Base-by-base conservation (phyloP, 2,888 invertebrate species). In the Ectobius pallidus region DNA sequence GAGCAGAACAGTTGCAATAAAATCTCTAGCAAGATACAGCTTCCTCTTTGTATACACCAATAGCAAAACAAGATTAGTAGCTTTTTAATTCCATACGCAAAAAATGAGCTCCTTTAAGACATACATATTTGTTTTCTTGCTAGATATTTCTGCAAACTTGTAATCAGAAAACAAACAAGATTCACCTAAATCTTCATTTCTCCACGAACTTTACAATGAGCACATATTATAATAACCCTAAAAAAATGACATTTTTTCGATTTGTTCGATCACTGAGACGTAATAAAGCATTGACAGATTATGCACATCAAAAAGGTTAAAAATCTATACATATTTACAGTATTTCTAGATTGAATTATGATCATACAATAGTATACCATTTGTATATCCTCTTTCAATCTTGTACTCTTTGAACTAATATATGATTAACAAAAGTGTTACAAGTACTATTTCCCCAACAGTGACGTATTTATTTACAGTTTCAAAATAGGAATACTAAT, bases 271-370 rank as follows among this genome's bases (percentile, higher is more conserved):
- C 32, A n/a, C 30, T 30, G 58, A 6, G 30, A 58, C 58, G n/a
- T 58, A 58, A 58, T 11, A n/a, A 58, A 58, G 32, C 58, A 30
- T 30, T n/a, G 58, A 30, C 27, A 65, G 7, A 65, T 46, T 6
- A 70, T 44, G 30, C 44, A 44, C 27, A 61, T 11, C 49, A 58
- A 44, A 67, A 65, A 34, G 58, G 61, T 69, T 72, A 62, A 46
- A 68, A 72, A 72, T 72, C 44, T 72, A 72, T 72, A 72, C 72
- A 72, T 72, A 72, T 72, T 69, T 72, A 72, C 72, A 72, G 46
- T 30, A 46, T 62, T 69, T 46, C 62, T 58, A 72, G 20, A 18
- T 32, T 70, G 61, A 70, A 61, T 44, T 70, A 32, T 46, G 25
- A 70, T 61, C 46, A 61, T 22, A 58, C 34, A 58, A 44, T 30